Conservation (phyloP, 2,797 vertebrate genomes). For the Lacerta viridis region DNA sequence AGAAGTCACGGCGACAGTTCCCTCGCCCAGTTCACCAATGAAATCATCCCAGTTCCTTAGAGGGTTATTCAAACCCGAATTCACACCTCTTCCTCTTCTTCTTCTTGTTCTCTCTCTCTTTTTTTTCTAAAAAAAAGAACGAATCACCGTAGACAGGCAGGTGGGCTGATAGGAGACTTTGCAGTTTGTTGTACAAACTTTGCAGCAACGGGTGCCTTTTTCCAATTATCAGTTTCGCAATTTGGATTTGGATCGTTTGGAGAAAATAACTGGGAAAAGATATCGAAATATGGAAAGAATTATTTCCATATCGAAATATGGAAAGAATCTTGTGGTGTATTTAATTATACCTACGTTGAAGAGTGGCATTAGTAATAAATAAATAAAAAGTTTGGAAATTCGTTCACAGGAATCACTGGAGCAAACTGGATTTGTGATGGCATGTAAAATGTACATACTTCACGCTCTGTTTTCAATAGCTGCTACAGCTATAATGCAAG, state of each 20-base stretch:
- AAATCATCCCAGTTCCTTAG: not conserved
- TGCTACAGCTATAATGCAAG: not conserved
- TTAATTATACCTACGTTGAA: no score
- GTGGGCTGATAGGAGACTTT: not conserved
- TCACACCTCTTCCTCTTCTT: not conserved
- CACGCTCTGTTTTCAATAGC: not conserved
- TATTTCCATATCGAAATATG: not conserved
- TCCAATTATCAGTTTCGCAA: no score
- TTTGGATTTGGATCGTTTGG: not conserved
- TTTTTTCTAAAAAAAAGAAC: not conserved
- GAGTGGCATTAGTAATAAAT: not conserved
- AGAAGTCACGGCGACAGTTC: not conserved
- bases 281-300: not conserved
- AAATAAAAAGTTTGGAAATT: not conserved
- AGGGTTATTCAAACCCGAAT: not conserved
- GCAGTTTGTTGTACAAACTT: not conserved
- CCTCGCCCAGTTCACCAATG: not conserved
- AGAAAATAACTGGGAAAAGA: not conserved
- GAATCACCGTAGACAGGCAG: not conserved
- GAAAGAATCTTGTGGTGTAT: not conserved
- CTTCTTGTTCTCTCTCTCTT: not conserved
- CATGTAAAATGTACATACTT: not conserved
- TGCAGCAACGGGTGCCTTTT: not conserved
- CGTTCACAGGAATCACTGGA: not conserved
- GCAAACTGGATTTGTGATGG: not conserved